These are phyloP conservation scores for Canis aureus DNA, from an alignment of 2,113 vertebrate genomes.

Conservation along the genomic window DNA sequence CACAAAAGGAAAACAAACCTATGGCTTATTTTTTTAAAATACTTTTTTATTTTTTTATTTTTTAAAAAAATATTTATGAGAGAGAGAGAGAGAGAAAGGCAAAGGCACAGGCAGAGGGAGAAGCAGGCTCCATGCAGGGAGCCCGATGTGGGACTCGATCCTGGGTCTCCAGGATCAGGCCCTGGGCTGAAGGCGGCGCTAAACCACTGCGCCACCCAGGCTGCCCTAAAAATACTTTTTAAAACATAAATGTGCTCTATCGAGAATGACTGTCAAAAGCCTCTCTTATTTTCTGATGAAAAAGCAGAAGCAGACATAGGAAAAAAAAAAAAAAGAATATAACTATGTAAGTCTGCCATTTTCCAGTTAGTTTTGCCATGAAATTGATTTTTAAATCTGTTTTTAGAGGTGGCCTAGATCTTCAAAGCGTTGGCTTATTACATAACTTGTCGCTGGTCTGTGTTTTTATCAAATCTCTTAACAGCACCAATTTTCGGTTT, in stretches of 20 bases:
- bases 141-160: fast-evolving
- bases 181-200: not conserved
- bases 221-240: not conserved
- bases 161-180: not conserved
- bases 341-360: not conserved
- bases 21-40: not conserved
- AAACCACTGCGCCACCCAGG: not conserved
- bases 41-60: not conserved
- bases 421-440: not conserved
- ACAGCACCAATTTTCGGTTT: not conserved
- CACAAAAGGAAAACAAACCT: not conserved
- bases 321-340: not conserved
- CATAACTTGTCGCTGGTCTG: not conserved
- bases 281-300: constrained; percentile 28
- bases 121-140: not conserved
- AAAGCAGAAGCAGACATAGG: constrained; percentile 11
- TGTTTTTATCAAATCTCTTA: not conserved
- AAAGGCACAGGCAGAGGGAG: not conserved
- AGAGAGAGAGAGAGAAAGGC: not conserved
- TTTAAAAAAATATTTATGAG: not conserved
- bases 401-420: not conserved
- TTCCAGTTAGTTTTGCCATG: not conserved
- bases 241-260: not conserved
- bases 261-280: not conserved
- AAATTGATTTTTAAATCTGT: constrained; percentile 11